Evolutionary conservation across 2,888 invertebrate genomes (phyloP).

Genomic region (Cataglyphis albicans): DNA sequence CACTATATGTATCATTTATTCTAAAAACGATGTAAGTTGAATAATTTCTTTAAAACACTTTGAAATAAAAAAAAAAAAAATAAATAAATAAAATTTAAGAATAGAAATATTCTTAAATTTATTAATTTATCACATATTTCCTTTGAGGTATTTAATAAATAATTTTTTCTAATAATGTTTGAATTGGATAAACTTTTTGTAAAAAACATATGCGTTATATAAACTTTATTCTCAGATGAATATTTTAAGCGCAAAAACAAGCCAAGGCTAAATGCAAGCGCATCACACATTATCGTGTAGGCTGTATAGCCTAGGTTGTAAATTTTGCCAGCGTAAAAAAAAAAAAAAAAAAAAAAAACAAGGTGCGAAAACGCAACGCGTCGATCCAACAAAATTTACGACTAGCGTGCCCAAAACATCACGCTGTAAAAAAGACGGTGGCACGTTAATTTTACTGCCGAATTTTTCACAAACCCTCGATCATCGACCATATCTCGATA

Average conservation of each 20-base stretch:
- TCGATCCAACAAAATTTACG: slow-evolving; percentile 54
- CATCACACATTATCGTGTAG: slow-evolving; percentile 38
- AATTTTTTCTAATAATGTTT: background rate
- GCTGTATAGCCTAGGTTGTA: slow-evolving; percentile 31
- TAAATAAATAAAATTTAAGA: no score
- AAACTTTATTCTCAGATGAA: slow-evolving; percentile 50
- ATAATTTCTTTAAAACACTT: background rate
- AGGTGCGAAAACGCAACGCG: slow-evolving; percentile 48
- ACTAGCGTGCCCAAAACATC: slow-evolving; percentile 38
- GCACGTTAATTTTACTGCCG: slow-evolving; percentile 31
- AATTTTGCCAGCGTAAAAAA: slow-evolving; percentile 41
- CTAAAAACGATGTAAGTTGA: slow-evolving; percentile 2
- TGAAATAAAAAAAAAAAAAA: background rate
- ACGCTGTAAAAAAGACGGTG: slow-evolving; percentile 42
- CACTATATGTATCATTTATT: background rate
- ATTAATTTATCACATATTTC: background rate
- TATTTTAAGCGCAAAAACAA: slow-evolving; percentile 30
- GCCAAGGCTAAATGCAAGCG: slow-evolving; percentile 11
- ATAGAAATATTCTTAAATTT: background rate
- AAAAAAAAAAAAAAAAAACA: slow-evolving; percentile 23
- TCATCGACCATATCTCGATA: slow-evolving; percentile 31
- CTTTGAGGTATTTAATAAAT: background rate
- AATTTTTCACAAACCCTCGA: slow-evolving; percentile 39
- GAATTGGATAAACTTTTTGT: background rate
- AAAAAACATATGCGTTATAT: slow-evolving; percentile 32